Percentiles rank a stretch among this genome's conserved stretches.
Conservation (phyloP, 2,888 invertebrate genomes). For the Invenusta paracnida region DNA sequence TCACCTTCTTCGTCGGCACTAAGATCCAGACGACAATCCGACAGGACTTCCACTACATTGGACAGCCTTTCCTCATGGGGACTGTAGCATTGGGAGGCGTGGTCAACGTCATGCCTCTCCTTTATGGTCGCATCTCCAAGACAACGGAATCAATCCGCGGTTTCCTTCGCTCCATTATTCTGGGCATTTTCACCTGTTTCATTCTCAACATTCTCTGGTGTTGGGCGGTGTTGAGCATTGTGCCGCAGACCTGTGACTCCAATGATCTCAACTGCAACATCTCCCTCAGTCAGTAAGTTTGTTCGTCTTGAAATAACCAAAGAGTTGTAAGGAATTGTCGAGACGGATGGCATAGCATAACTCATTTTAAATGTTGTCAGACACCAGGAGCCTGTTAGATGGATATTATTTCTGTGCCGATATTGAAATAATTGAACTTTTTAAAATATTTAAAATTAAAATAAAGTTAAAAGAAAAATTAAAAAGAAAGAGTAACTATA, state of each 20-base stretch:
- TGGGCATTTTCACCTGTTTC: slow-evolving; percentile 3
- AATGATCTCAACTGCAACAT: background rate
- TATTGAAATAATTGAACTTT: too few species aligned
- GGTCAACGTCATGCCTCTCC: background rate
- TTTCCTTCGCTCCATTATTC: background rate
- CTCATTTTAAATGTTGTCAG: too few species aligned
- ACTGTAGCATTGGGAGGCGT: slow-evolving; percentile 55
- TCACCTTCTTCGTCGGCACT: slow-evolving; percentile 57
- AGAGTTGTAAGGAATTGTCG: too few species aligned
- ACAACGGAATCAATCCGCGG: background rate
- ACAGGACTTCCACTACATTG: slow-evolving; percentile 52
- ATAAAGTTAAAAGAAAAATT: too few species aligned
- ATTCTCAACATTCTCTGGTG: slow-evolving; percentile 1
- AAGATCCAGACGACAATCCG: slow-evolving; percentile 51
- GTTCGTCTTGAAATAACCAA: too few species aligned
- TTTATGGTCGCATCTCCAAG: background rate
- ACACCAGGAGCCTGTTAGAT: too few species aligned
- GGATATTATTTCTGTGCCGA: too few species aligned
- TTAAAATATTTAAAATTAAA: too few species aligned
- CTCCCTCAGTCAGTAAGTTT: slow-evolving; percentile 41
- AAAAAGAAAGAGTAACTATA: too few species aligned
- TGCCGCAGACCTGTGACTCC: slow-evolving; percentile 51
- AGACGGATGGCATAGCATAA: too few species aligned
- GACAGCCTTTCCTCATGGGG: slow-evolving; percentile 58
- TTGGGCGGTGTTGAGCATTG: slow-evolving; percentile 57